Percentiles rank a stretch among this genome's conserved stretches.
Evolutionary conservation across 2,113 vertebrate genomes (phyloP).

Genomic region (Microcebus ravelobensis): DNA sequence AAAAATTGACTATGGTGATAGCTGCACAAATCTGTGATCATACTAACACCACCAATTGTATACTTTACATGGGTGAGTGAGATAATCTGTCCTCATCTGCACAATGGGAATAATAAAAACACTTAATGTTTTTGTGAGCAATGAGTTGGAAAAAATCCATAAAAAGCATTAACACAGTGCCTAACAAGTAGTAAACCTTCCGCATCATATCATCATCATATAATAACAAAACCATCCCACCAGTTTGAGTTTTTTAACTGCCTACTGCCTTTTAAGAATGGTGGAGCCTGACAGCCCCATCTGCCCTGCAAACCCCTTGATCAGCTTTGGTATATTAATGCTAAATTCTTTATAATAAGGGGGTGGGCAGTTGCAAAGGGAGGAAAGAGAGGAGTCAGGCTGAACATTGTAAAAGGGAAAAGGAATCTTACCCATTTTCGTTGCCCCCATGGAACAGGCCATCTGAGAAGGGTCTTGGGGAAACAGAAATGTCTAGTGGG

Average conservation of each 20-base stretch:
- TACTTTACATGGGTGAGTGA: background rate
- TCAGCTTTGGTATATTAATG: background rate
- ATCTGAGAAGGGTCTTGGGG: background rate
- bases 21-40: background rate
- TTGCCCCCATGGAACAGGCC: background rate
- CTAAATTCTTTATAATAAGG: background rate
- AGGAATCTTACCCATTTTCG: background rate
- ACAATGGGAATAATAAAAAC: background rate
- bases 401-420: background rate
- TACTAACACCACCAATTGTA: background rate
- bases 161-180: background rate
- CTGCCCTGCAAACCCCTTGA: background rate
- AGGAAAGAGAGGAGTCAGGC: background rate
- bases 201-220: background rate
- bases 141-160: background rate
- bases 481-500: background rate
- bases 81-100: background rate
- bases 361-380: background rate
- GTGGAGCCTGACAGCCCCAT: no score
- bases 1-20: background rate
- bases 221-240: background rate
- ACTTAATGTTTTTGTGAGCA: background rate
- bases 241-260: background rate
- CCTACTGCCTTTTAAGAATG: background rate
- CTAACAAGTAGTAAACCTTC: background rate